A percentile compares a stretch with the other conserved stretches of the same genome.
Evolutionary conservation across 2,888 invertebrate species (phyloP).

Genomic region (Aporophyla nigra): DNA sequence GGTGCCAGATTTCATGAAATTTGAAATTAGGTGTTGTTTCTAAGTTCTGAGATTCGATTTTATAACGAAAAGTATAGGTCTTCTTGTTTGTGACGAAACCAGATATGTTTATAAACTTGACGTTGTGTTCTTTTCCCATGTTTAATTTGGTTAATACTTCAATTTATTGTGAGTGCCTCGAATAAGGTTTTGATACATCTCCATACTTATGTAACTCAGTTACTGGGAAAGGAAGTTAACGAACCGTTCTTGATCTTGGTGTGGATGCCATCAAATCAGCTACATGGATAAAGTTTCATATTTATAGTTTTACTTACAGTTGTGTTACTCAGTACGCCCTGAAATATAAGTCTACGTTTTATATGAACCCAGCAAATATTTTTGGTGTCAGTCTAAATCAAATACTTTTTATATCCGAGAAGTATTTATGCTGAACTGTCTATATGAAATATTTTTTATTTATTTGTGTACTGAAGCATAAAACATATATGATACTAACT

Average conservation of each 20-base stretch:
- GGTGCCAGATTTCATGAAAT: not conserved
- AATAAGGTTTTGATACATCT: conserved; percentile 71
- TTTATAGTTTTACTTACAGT: conserved; percentile 74
- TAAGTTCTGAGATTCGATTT: not conserved
- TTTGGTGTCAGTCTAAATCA: conserved; percentile 10
- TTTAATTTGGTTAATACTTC: not conserved
- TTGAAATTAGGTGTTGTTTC: not conserved
- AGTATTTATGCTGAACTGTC: not conserved
- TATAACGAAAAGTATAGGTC: not conserved
- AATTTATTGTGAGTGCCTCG: conserved; percentile 57
- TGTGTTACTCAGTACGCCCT: conserved; percentile 40
- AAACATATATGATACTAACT: not conserved
- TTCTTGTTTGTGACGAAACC: not conserved
- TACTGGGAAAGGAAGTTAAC: conserved; percentile 80
- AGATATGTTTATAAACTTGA: not conserved
- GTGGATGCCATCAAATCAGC: conserved; percentile 80
- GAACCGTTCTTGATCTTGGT: conserved; percentile 80
- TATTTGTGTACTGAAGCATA: not conserved
- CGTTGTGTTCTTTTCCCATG: not conserved
- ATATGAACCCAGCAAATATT: conserved; percentile 17
- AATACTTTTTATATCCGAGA: conserved; percentile 10
- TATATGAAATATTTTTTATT: not conserved
- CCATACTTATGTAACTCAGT: conserved; percentile 78
- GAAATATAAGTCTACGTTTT: conserved; percentile 27
- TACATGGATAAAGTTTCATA: conserved; percentile 76